These are phyloP conservation scores for Takifugu bimaculatus DNA, from an alignment of 2,113 vertebrate species.

Conservation along the genomic window DNA sequence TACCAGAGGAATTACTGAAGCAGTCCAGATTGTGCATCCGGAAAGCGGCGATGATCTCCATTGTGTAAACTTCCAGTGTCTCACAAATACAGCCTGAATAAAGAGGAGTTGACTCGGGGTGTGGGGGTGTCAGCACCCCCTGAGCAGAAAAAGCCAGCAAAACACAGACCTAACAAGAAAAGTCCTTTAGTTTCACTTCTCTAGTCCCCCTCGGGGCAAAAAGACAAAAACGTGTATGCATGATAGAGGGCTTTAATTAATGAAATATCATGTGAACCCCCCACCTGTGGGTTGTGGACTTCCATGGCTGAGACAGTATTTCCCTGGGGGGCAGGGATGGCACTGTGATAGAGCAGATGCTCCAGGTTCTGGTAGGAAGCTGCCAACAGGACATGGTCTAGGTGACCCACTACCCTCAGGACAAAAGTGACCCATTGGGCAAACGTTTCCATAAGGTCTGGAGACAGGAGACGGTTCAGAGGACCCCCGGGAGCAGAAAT, in stretches of 20 bases:
- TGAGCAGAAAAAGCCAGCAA: slow-evolving; percentile 74
- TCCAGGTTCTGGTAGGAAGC: slow-evolving; percentile 73
- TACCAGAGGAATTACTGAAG: slow-evolving; percentile 38
- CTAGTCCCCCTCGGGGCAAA: background rate
- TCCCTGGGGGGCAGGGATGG: slow-evolving; percentile 78
- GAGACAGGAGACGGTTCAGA: slow-evolving; percentile 66
- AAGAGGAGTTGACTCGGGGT: slow-evolving; percentile 58
- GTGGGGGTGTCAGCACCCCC: slow-evolving; percentile 56
- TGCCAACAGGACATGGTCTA: slow-evolving; percentile 80
- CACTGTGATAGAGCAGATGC: slow-evolving; percentile 75
- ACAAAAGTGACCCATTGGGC: slow-evolving; percentile 84
- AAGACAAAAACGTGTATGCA: background rate
- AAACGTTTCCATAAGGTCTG: slow-evolving; percentile 79
- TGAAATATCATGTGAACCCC: slow-evolving; percentile 11
- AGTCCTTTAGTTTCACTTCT: background rate
- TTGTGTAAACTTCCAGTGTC: slow-evolving; percentile 41
- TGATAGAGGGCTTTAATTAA: too few relatives aligned
- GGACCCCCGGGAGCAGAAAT: slow-evolving; percentile 70
- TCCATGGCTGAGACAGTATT: slow-evolving; percentile 73
- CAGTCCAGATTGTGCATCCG: slow-evolving; percentile 54
- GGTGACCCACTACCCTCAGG: slow-evolving; percentile 76
- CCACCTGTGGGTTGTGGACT: slow-evolving; percentile 67
- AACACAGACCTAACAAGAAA: slow-evolving; percentile 70
- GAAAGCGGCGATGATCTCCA: slow-evolving; percentile 21
- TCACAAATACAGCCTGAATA: slow-evolving; percentile 62